Evolutionary conservation across 2,888 invertebrate species (phyloP), one percentile per base, ranked within the genome.

Genomic region (Palloptera scutellata): DNA sequence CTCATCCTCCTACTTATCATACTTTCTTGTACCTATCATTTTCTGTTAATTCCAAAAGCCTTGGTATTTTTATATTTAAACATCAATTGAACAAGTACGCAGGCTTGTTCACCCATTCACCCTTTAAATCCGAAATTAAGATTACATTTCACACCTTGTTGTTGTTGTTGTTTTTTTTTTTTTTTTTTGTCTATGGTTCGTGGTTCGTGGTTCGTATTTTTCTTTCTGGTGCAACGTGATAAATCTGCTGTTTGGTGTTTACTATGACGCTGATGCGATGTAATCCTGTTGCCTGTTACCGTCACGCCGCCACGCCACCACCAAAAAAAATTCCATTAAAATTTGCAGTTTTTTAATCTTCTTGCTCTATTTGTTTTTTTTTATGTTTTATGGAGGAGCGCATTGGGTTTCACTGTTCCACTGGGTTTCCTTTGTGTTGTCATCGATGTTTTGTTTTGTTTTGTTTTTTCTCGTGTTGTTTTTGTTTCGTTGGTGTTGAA

Each of bases 301-400:
- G n/a, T n/a, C n/a, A n/a, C n/a, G 3, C 40, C n/a, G 19, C 9
- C 19, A 17, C 53, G 3, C 40, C n/a, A 48, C 9, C 19, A 17
- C 53, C 30, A 20, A 54, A 64, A 55, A 67, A 71, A 64, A 63
- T 63, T 71, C 71, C 67, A 69, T 71, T 71, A 69, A 67, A 59
- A 66, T 66, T 69, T 69, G 58, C 63, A 41, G 48, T 63, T 64
- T 57, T 66, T 61, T 52, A 61, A 45, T 55, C 20, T 20, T 5
- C 15, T 53, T 15, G 2, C 51, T 2, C 53, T 53, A 54, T 30
- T 54, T 54, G 17, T 17, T 54, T 54, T 53, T 53, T 43, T 62
- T 43, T 53, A 15, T 10, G 17, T 48, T 13, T 15, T 1, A 45
- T 13, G 10, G 11, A 45, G n/a, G 17, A 1, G 57, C 57, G 40